Conservation (phyloP, 2,797 vertebrate species). For the Gymnothorax reevesii region DNA sequence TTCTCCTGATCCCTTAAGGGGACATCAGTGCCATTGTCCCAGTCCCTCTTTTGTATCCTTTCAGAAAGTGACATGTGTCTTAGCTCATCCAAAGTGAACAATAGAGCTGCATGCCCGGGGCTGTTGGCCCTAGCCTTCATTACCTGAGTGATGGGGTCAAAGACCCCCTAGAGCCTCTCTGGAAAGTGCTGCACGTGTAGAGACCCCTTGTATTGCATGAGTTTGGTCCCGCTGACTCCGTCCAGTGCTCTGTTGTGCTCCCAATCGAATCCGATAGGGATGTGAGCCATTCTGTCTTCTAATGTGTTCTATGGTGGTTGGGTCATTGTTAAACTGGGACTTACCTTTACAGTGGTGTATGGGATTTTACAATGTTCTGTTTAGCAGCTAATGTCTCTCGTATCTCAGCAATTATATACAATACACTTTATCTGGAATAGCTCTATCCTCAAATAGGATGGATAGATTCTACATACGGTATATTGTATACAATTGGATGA, state of each 20-base stretch:
- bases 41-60: background rate
- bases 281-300: background rate
- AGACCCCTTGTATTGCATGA: background rate
- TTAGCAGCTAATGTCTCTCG: background rate
- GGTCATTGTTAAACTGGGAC: background rate
- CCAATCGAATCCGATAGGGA: background rate
- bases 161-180: background rate
- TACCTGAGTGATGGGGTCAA: background rate
- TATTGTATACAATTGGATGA: no score
- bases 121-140: background rate
- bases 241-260: background rate
- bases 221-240: background rate
- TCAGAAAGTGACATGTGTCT: background rate
- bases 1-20: background rate
- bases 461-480: no score
- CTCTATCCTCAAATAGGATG: no score
- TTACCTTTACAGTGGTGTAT: background rate
- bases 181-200: background rate
- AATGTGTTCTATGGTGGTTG: background rate
- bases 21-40: background rate
- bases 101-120: background rate
- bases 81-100: background rate
- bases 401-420: background rate
- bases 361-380: background rate
- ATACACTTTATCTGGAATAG: no score